A percentile compares a stretch with the other conserved stretches of the same genome.
These are phyloP conservation scores for Drosophila colorata DNA, from an alignment of 2,888 invertebrate genomes.

Conservation along the genomic window DNA sequence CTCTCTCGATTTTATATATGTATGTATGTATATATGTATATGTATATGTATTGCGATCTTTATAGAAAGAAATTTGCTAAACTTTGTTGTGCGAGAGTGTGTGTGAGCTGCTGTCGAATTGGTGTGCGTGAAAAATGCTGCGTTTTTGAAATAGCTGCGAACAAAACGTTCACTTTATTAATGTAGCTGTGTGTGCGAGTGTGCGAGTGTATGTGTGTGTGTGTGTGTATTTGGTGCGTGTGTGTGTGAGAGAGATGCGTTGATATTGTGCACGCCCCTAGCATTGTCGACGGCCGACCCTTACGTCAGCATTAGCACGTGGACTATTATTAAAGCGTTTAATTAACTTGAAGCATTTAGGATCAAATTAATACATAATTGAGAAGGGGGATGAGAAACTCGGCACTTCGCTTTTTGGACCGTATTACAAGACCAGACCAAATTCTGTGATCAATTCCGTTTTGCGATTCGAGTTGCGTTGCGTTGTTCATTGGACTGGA, in stretches of 20 bases:
- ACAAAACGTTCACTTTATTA: conserved; percentile 38
- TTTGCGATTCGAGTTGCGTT: conserved; percentile 15
- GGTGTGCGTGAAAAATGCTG: conserved; percentile 51
- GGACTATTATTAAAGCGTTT: conserved; percentile 78
- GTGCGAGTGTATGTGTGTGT: conserved; percentile 2
- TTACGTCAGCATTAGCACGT: conserved; percentile 84
- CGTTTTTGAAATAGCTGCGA: conserved; percentile 40
- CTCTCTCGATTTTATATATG: conserved; percentile 33
- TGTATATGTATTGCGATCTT: conserved; percentile 39
- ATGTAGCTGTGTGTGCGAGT: conserved; percentile 8
- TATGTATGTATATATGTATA: conserved; percentile 6
- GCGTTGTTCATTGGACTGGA: conserved; percentile 23
- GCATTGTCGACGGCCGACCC: conserved; percentile 66
- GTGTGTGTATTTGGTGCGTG: conserved; percentile 5
- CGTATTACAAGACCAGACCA: too few species aligned
- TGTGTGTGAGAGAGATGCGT: conserved; percentile 44
- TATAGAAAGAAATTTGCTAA: conserved; percentile 56
- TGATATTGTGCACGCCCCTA: conserved; percentile 83
- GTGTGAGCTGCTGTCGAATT: conserved; percentile 3
- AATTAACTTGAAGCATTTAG: conserved; percentile 74
- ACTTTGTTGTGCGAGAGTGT: conserved; percentile 20
- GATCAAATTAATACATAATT: conserved; percentile 69
- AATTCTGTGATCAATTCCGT: conserved; percentile 8
- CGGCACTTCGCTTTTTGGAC: too few species aligned
- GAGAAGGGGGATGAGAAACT: conserved; percentile 8